phyloP scores from a whole-genome alignment of 1,140 invertebrate species.

The Danaus plexippus region DNA sequence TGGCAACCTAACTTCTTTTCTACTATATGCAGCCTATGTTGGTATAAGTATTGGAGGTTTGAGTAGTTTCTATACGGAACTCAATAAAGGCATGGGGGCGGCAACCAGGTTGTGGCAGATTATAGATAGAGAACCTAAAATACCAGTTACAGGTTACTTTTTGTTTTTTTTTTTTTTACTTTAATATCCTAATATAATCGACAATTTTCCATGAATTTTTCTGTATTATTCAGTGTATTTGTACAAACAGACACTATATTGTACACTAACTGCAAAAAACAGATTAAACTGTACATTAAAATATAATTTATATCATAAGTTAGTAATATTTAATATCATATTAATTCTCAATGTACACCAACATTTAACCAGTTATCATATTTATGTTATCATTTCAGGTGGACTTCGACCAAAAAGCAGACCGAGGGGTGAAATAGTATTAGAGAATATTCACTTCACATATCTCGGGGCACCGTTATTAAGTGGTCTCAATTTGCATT shows the following conservation, averaged over 20 bases:
- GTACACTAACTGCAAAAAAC: too few relatives aligned
- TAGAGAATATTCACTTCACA: constrained; percentile 80
- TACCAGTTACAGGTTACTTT: constrained; percentile 76
- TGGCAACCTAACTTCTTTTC: constrained; percentile 91
- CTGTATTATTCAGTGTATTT: constrained; percentile 9
- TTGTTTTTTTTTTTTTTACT: too few relatives aligned
- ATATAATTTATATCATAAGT: too few relatives aligned
- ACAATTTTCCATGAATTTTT: constrained; percentile 19
- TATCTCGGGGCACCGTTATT: constrained; percentile 71
- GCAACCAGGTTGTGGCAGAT: constrained; percentile 91
- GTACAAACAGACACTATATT: background rate
- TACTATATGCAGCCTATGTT: constrained; percentile 94
- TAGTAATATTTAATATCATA: too few relatives aligned
- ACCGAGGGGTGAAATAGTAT: constrained; percentile 78
- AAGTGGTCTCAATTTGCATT: constrained; percentile 78
- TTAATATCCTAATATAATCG: too few relatives aligned
- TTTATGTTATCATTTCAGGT: constrained; percentile 60
- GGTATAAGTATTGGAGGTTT: constrained; percentile 90
- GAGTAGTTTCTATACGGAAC: constrained; percentile 91
- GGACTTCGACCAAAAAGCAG: constrained; percentile 66
- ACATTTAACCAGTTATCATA: too few relatives aligned
- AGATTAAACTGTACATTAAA: too few relatives aligned
- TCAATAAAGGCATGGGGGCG: constrained; percentile 94
- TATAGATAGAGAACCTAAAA: constrained; percentile 84
- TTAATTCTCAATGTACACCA: too few relatives aligned